Base-by-base conservation (phyloP, 2,888 invertebrate species). In the Watsonalla binaria region DNA sequence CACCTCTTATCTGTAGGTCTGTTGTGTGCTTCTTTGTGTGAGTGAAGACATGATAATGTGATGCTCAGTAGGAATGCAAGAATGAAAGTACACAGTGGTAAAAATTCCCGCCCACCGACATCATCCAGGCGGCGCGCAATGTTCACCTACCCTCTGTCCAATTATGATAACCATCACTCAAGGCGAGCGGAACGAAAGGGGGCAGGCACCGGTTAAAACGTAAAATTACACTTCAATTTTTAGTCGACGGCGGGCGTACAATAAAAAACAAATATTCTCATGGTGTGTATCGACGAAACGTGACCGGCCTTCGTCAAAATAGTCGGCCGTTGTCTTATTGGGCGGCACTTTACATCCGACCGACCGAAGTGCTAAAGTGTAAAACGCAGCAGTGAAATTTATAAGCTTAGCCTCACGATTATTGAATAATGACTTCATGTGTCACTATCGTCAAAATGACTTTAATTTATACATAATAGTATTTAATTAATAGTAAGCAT, bases 181-280 rank as follows among this genome's bases (percentile, higher is more conserved):
- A 84, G 85, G 87, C 87, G 83, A 89, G 89, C 88, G 90, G 89
- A 90, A 90, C 90, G 89, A 90, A 90, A 90, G 84, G 83, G 89
- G 90, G 90, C 88, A 88, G 89, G 84, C 83, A 87, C 87, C 82
- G 76, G 84, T 85, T 89, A 86, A 89, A 89, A 89, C 87, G 84
- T 90, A 85, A 89, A 90, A 90, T 90, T 90, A 90, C 88, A 83
- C 89, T 88, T 89, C 78, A 84, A 89, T 88, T 89, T 90, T 90
- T 84, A 86, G 82, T 84, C 84, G 81, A 78, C 84, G 81, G 75
- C 86, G 80, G 79, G 82, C 88, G 78, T 78, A 83, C 84, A 86
- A 86, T 84, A 90, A 90, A 90, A 90, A 90, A 90, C 90, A 90
- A 90, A 90, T 90, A 90, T 89, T 90, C 90, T 89, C 90, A 90